phyloP scores from a whole-genome alignment of 1,140 invertebrate species.

The Brachionus rotundiformis region DNA sequence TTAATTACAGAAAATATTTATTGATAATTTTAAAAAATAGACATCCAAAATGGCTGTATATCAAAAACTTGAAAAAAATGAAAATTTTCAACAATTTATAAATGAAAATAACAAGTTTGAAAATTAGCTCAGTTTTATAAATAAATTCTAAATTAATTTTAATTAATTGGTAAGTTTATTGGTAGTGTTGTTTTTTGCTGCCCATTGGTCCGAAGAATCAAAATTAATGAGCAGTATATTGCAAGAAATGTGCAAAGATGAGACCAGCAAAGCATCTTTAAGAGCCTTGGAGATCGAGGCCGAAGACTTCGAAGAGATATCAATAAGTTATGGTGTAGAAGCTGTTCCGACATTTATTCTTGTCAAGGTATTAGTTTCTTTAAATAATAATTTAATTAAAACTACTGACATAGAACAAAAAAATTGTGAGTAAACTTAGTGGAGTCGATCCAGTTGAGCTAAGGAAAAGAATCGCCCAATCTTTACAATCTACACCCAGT shows the following conservation, averaged over 20 bases:
- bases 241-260: slow-evolving; percentile 36
- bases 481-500: neutral
- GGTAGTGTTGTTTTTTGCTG: slow-evolving; percentile 36
- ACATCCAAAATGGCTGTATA: slow-evolving; percentile 7
- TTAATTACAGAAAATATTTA: neutral
- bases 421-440: slow-evolving; percentile 24
- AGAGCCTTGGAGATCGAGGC: slow-evolving; percentile 37
- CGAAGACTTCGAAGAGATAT: slow-evolving; percentile 43
- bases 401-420: neutral
- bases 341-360: slow-evolving; percentile 44
- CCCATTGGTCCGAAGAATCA: slow-evolving; percentile 47
- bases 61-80: slow-evolving; percentile 29
- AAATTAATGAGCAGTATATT: slow-evolving; percentile 37
- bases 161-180: too few species aligned
- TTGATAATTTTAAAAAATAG: neutral
- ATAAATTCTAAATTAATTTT: too few species aligned
- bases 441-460: slow-evolving; percentile 42
- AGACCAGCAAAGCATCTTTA: neutral
- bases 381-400: neutral
- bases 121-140: too few species aligned
- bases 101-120: slow-evolving; percentile 19
- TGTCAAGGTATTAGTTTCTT: neutral
- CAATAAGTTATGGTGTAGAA: slow-evolving; percentile 40
- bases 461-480: slow-evolving; percentile 37
- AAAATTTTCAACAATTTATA: slow-evolving; percentile 44